Evolutionary conservation across 2,888 invertebrate genomes (phyloP), one percentile per base, ranked within the genome.

Genomic region (Ennomos quercinarius): DNA sequence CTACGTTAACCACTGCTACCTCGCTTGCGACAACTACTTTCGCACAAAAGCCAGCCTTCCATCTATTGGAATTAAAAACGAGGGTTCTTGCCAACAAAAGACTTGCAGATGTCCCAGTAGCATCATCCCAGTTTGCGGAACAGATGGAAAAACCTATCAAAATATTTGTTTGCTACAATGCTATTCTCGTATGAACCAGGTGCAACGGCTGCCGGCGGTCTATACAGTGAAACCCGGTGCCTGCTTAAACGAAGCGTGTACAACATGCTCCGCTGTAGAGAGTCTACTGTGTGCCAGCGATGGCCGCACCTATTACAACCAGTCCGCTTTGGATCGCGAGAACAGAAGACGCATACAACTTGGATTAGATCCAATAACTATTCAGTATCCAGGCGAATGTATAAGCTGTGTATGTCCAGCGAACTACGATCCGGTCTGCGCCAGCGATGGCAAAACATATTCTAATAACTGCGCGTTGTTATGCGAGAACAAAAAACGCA

Each of bases 1-100:
- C 0, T 96, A 96, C 83, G 86, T 87, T 66, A 95, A 94, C 82
- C 12, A 60, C 70, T 96, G 96, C 83, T 91, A 94, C 67, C 81
- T 96, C 52, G 84, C 93, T 63, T 93, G 94, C 58, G 93, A 70
- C 10, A 72, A 73, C 10, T n/a, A 8, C 4, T 56, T 57, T 34
- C 67, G 68, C 9, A 5, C 17, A 0, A 13, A 46, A 8, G n/a
- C 66, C 5, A 43, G 56, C 6, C 43, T 71, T 4, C n/a, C 10
- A 0, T 54, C 34, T 0, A 61, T 67, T 9, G 37, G 8, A 0
- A 6, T 66, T 6, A 17, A 8, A 1, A 38, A 68, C 27, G 10
- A n/a, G 0, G 57, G 52, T 2, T 6, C 9, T 0, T 83, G 83
- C 61, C 36, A 46, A 10, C 9, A 54, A 1, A 46, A 60, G 2